Percentiles rank a stretch among this genome's conserved stretches.
Evolutionary conservation across 2,797 vertebrate species (phyloP).

Genomic region (Cossypha dichroa): DNA sequence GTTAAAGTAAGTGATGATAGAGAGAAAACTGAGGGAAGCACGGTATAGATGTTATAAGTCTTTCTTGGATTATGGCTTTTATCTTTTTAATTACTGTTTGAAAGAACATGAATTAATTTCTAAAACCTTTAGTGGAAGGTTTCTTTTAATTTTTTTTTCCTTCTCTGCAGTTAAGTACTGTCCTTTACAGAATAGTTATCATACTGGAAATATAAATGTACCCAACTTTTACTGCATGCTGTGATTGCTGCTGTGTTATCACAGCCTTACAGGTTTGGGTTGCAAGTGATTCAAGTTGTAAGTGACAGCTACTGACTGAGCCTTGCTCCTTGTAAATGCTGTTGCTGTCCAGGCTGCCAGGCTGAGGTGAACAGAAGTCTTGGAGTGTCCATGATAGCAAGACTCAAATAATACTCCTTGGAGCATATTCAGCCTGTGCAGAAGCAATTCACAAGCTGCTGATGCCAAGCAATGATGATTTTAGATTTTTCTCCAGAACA

Average conservation of each 20-base stretch:
- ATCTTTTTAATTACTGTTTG: conserved; percentile 7
- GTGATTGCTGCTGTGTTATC: conserved; percentile 51
- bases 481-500: conserved; percentile 26
- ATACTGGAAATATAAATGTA: neutral
- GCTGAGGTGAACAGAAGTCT: neutral
- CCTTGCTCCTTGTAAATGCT: neutral
- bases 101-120: neutral
- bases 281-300: conserved; percentile 9
- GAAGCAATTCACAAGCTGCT: conserved; percentile 14
- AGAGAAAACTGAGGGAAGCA: neutral
- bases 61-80: neutral
- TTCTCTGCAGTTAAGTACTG: neutral
- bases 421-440: neutral
- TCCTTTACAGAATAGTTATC: conserved; percentile 8
- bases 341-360: neutral
- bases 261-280: conserved; percentile 23
- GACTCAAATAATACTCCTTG: neutral
- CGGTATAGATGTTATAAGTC: neutral
- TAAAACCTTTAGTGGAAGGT: neutral
- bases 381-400: neutral
- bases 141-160: neutral
- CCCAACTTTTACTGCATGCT: neutral
- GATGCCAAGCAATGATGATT: conserved; percentile 33
- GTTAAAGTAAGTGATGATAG: neutral
- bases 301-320: conserved; percentile 31